Evolutionary conservation across 2,113 vertebrate genomes (phyloP), one percentile per base, ranked within the genome.

Genomic region (Strigops habroptila): DNA sequence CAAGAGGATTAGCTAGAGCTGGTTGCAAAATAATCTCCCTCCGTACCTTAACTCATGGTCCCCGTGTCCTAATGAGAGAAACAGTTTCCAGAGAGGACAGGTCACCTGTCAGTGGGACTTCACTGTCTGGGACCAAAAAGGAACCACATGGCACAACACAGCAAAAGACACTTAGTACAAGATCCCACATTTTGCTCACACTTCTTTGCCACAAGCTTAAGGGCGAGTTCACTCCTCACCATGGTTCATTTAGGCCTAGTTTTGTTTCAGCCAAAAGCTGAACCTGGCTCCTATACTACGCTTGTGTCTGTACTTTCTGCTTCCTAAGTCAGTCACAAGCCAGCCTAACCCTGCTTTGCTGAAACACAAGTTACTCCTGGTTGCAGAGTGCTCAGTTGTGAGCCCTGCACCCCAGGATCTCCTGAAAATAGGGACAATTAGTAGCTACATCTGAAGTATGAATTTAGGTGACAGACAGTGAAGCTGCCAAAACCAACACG

Each of bases 401-500:
- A 71, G 44, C 18, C 2, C 75, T 23, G 65, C 19, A 64, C 23
- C 31, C 41, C 81, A 67, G 78, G 37, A 60, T 23, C 60, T 62
- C 73, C 59, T 31, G 69, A 44, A 93, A 89, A 91, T 31, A 86
- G 52, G 73, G 80, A 77, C 39, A 93, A 53, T 49, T 67, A 88
- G 63, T 49, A 28, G 37, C 30, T 82, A 51, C 39, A 43, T 67
- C 62, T 81, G 70, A 88, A 87, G 93, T 84, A 75, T 70, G 67
- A 75, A 82, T 68, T 59, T 64, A 86, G 81, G 51, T 71, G 78
- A 70, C 85, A 84, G 51, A 35, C 43, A 73, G 28, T 31, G 35
- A 91, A 73, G 75, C 52, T 92, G 88, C 70, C 82, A 89, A 91
- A 90, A 23, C 52, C 79, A 91, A 93, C 79, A 51, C 79, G 70